These are phyloP conservation scores for Rhopalosiphum padi DNA, from an alignment of 1,140 invertebrate genomes.

Conservation along the genomic window DNA sequence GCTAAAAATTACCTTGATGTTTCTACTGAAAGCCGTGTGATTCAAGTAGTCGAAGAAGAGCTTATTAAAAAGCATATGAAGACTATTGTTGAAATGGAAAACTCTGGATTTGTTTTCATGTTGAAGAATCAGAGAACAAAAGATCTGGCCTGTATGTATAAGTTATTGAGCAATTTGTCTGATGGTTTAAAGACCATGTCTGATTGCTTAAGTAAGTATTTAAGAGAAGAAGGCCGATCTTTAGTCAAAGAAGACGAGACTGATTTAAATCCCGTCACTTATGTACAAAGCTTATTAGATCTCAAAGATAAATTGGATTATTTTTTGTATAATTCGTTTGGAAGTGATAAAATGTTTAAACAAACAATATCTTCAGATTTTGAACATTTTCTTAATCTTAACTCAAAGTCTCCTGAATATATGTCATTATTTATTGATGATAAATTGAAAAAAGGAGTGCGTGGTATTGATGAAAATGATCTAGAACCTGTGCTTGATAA, in stretches of 20 bases:
- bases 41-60: slow-evolving; percentile 96
- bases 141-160: slow-evolving; percentile 98
- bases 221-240: slow-evolving; percentile 92
- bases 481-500: slow-evolving; percentile 98
- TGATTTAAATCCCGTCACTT: slow-evolving; percentile 88
- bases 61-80: slow-evolving; percentile 99
- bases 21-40: slow-evolving; percentile 92
- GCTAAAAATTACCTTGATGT: slow-evolving; percentile 98
- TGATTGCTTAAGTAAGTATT: slow-evolving; percentile 91
- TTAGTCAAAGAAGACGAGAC: slow-evolving; percentile 91
- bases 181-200: slow-evolving; percentile 94
- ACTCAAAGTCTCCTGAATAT: slow-evolving; percentile 97
- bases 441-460: slow-evolving; percentile 98
- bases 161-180: slow-evolving; percentile 87
- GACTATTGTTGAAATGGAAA: slow-evolving; percentile 99
- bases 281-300: slow-evolving; percentile 88
- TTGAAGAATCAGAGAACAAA: slow-evolving; percentile 95
- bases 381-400: slow-evolving; percentile 98
- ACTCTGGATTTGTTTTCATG: slow-evolving; percentile 99
- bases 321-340: slow-evolving; percentile 96
- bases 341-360: slow-evolving; percentile 93
- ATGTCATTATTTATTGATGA: slow-evolving; percentile 99
- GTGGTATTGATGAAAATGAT: slow-evolving; percentile 98
- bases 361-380: slow-evolving; percentile 98
- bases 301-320: slow-evolving; percentile 98